phyloP scores from a whole-genome alignment of 2,797 vertebrate species.

The Tinamus major region DNA sequence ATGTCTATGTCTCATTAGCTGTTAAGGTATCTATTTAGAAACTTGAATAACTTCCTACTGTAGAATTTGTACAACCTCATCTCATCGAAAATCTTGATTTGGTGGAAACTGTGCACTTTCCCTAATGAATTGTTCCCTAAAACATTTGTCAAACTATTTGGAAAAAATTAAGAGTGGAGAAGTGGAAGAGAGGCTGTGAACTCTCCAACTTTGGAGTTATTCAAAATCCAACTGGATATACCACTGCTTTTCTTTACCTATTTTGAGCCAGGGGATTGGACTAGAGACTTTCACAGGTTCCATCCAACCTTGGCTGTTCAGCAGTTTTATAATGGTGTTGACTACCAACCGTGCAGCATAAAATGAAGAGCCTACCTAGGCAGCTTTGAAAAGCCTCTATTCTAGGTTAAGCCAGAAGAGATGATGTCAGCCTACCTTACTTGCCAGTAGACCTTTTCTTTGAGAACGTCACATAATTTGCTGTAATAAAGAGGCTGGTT shows the following conservation, averaged over 20 bases:
- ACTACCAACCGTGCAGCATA: not conserved
- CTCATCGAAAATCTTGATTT: not conserved
- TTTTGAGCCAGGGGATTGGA: not conserved
- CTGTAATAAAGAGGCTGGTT: not conserved
- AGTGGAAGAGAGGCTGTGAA: not conserved
- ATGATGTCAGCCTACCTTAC: not conserved
- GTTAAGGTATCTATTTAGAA: not conserved
- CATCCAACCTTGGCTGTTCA: not conserved
- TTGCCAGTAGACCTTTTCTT: not conserved
- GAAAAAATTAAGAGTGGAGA: accelerated
- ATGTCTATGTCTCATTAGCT: not conserved
- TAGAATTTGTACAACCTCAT: not conserved
- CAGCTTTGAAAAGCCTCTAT: not conserved
- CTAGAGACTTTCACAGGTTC: not conserved
- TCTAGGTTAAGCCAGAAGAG: not conserved
- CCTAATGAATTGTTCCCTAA: not conserved
- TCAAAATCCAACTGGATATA: not conserved
- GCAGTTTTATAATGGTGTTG: not conserved
- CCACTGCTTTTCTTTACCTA: not conserved
- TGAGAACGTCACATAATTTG: not conserved
- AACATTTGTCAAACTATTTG: not conserved
- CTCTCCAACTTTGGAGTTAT: not conserved
- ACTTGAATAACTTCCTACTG: not conserved
- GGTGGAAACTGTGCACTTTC: not conserved
- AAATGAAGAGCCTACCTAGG: not conserved